These are phyloP conservation scores for Phyllotis vaccarum DNA, from an alignment of 2,797 vertebrate species.

Conservation along the genomic window DNA sequence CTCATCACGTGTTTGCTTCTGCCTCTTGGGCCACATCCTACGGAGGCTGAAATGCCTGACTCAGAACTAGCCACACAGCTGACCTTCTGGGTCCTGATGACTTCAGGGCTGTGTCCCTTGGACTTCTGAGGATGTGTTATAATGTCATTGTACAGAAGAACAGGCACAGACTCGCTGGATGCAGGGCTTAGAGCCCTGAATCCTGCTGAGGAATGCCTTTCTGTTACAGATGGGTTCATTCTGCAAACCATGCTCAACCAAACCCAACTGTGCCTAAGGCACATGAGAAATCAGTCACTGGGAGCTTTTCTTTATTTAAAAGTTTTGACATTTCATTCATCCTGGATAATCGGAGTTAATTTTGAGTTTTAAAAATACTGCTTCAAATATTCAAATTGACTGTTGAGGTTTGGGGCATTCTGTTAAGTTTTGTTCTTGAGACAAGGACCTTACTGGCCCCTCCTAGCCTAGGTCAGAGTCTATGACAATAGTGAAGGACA, in stretches of 20 bases:
- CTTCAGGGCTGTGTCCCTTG: not conserved
- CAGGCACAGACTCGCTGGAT: not conserved
- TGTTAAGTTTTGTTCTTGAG: not conserved
- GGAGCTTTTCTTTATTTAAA: not conserved
- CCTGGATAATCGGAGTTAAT: not conserved
- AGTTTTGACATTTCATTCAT: not conserved
- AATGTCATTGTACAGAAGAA: not conserved
- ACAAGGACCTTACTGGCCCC: not conserved
- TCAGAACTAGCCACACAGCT: not conserved
- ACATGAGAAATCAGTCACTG: not conserved
- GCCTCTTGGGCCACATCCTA: not conserved
- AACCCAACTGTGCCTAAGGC: not conserved
- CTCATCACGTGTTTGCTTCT: no score
- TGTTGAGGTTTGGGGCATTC: not conserved
- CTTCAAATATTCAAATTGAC: not conserved
- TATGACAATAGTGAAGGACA: not conserved
- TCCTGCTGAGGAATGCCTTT: not conserved
- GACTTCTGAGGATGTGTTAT: not conserved
- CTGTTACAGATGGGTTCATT: fast-evolving
- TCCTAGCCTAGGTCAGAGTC: not conserved
- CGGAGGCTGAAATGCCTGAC: not conserved
- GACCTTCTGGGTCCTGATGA: not conserved
- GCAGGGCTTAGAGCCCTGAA: not conserved
- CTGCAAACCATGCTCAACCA: fast-evolving
- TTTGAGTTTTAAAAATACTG: conserved; percentile 12